Evolutionary conservation across 2,888 invertebrate species (phyloP), one percentile per base, ranked within the genome.

Genomic region (Trichogramma evanescens): DNA sequence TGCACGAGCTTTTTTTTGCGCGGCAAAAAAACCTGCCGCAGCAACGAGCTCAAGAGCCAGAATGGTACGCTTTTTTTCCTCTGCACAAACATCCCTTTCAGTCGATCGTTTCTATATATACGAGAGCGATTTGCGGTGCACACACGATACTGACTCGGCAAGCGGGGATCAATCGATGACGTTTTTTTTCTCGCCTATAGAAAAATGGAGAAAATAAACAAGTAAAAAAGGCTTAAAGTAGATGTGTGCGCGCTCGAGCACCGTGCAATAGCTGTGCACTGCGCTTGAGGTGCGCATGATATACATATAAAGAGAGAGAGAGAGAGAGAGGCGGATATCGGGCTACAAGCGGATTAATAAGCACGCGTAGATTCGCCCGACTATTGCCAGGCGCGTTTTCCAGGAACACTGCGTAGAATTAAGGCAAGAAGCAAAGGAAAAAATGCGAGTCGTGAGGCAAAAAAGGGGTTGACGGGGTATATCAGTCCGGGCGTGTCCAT

Each of bases 401-500:
- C 8, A 3, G 13, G 50, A 39, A 49, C 49, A 50, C 9, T 49
- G 9, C 7, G 49, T 7, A 49, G 13, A 49, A 49, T 59, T 62
- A 60, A 63, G 64, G 56, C 56, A 65, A 61, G 62, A 58, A 61
- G 43, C 57, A 62, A 63, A 62, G 59, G 58, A 59, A 58, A 60
- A 56, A 58, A 56, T 54, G 42, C 59, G 64, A 62, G 62, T 64
- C 63, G 62, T 63, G 66, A 63, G 26, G 26, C 4, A 55, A 46
- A 49, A 39, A n/a, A 7, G 49, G 49, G 49, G 49, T 38, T 4
- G 41, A 41, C 5, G 26, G 26, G 50, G 56, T 50, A 43, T 50
- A 66, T 66, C 64, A 65, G 63, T 65, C 66, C 62, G 63, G 65
- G 66, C 66, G 64, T 64, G 68, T 67, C 66, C 67, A 66, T 67